Conservation (phyloP, 1,140 invertebrate species). For the Lordiphosa mommai region DNA sequence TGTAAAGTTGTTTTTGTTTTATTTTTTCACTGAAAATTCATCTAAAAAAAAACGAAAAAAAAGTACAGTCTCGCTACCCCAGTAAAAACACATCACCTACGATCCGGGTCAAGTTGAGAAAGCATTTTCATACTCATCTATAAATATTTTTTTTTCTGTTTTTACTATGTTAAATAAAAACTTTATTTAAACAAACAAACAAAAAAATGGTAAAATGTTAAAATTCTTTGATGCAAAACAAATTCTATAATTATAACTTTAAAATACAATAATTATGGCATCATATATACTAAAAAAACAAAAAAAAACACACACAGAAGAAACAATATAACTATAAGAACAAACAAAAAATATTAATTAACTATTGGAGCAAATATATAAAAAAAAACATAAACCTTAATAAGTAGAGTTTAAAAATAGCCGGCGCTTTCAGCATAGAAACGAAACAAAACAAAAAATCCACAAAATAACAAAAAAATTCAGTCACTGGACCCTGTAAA, state of each 20-base stretch:
- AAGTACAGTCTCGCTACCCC: conserved; percentile 21
- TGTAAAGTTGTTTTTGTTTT: conserved; percentile 41
- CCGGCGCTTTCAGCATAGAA: conserved; percentile 11
- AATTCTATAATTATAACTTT: conserved; percentile 25
- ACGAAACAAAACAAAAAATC: conserved; percentile 11
- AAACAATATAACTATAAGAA: conserved; percentile 32
- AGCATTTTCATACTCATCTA: conserved; percentile 49
- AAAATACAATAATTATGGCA: conserved; percentile 39
- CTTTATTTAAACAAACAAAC: conserved; percentile 54
- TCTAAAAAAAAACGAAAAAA: conserved; percentile 1
- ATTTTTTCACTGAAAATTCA: conserved; percentile 23
- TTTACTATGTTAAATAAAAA: conserved; percentile 60
- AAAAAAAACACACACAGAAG: conserved; percentile 6
- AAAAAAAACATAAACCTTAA: conserved; percentile 33
- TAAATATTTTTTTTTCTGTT: conserved; percentile 48
- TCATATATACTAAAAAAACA: conserved; percentile 41
- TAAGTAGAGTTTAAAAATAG: conserved; percentile 54
- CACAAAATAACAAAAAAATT: conserved; percentile 24
- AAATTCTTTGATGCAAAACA: conserved; percentile 43
- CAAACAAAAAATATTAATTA: conserved; percentile 36
- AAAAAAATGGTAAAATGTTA: conserved; percentile 26
- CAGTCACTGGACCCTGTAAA: conserved; percentile 49
- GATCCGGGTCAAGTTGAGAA: conserved; percentile 14
- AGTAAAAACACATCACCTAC: conserved; percentile 9
- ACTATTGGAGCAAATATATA: conserved; percentile 62